phyloP scores from a whole-genome alignment of 2,113 vertebrate genomes.

The Pomatorhinus ruficollis region DNA sequence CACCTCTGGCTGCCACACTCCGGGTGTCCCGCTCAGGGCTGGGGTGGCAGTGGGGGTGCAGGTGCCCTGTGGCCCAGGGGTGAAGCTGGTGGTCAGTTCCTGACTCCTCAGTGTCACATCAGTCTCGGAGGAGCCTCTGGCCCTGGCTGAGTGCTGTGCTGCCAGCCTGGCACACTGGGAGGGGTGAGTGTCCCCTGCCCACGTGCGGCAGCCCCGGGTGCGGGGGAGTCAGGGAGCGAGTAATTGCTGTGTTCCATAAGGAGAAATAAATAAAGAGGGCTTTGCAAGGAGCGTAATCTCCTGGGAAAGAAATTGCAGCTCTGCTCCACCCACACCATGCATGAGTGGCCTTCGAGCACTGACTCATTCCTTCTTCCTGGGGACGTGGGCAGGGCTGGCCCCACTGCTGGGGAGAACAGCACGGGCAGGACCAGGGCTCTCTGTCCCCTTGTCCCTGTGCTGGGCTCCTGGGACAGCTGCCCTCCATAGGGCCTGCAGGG shows the following conservation, averaged over 20 bases:
- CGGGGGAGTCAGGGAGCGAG: neutral
- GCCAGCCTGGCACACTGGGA: neutral
- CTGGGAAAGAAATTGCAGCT: neutral
- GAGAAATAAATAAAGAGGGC: neutral
- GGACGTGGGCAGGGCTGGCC: neutral
- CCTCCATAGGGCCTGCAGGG: neutral
- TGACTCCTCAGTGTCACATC: rapidly evolving
- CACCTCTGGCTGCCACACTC: neutral
- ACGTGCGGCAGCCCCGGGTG: neutral
- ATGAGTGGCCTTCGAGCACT: neutral
- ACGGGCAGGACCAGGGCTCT: neutral
- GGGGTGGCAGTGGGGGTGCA: rapidly evolving
- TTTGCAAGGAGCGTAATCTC: neutral
- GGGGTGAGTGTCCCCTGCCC: neutral
- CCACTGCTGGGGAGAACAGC: neutral
- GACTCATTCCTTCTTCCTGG: neutral
- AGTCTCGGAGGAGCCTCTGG: rapidly evolving
- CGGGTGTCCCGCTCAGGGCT: rapidly evolving
- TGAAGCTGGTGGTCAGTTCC: neutral
- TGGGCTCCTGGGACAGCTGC: neutral
- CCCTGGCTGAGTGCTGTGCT: neutral
- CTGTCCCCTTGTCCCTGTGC: neutral
- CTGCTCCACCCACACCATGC: slow-evolving; percentile 16
- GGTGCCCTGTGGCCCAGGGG: neutral
- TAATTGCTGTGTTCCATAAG: neutral